Base-by-base conservation (phyloP, 2,113 vertebrate species). In the Nothocercus nigrocapillus region DNA sequence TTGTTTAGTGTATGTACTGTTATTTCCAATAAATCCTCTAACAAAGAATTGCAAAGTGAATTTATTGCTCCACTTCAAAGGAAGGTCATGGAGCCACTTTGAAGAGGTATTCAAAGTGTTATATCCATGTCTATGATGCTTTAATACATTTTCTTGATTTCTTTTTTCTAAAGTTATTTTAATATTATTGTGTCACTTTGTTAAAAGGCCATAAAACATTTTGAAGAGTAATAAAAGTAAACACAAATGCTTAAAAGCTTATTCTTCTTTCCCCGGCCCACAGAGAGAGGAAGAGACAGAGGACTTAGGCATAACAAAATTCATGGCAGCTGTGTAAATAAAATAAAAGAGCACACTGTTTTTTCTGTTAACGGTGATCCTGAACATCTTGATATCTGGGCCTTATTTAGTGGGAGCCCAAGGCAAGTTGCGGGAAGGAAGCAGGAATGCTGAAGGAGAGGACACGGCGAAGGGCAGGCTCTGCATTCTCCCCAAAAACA, bases 301-400 rank as follows among this genome's bases (percentile, higher is more conserved):
- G 94, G 96, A 93, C 90, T 96, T 95, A 76, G 66, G 81, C 90
- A 97, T 97, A 89, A 79, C 89, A 89, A 96, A 96, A 97, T 94
- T 90, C 82, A 51, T 42, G 95, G 86, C 97, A 98, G 97, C 97
- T 98, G 98, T 97, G 94, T 96, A 98, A 98, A 98, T 91, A 98
- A 89, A 97, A 90, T 45, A 91, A 88, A 94, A 81, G 66, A 75
- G 91, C 38, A 12, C 81, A 77, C 90, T 92, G 79, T 64, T 79
- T 85, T 87, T 87, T 89, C 82, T 95, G 82, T 75, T 67, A 84
- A 77, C 34, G 74, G 54, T 70, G 82, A 84, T 78, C 59, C 70
- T 38, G 80, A 95, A 92, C 94, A 92, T 96, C 88, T 95, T 96
- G 66, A 85, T 96, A 94, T 96, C 92, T 96, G 81, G 51, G 62